Evolutionary conservation across 2,888 invertebrate genomes (phyloP), one percentile per base, ranked within the genome.

Genomic region (Erebia epiphron): DNA sequence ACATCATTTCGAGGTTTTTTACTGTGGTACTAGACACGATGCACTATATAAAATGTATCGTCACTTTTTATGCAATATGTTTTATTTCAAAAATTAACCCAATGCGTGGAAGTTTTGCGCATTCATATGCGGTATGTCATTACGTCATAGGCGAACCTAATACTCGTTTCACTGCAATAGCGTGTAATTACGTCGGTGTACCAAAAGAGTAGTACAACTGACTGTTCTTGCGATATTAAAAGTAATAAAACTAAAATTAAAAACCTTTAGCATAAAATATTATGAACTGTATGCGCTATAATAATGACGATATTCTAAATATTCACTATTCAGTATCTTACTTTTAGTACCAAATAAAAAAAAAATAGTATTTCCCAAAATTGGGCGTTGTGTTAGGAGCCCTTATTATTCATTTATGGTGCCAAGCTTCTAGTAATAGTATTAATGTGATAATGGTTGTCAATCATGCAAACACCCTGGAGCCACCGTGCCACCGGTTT

Each of bases 401-500:
- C 84, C 86, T 82, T 78, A 73, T 75, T 79, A 81, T 79, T 79
- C 81, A 79, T 57, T 26, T 8, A 79, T 87, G 85, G 87, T 84
- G 82, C 83, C 76, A 79, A 85, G 91, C 89, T 90, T 90, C 80
- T 90, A 87, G 87, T 89, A 86, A 84, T 87, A 87, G 83, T 91
- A 92, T 92, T 92, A 93, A 92, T 92, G 85, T 91, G 83, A 90
- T 91, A 87, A 92, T 92, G 92, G 91, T 93, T 93, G 91, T 92
- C 92, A 86, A 90, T 92, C 92, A 92, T 92, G 93, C 93, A 86
- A 89, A 89, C 92, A 80, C 77, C 86, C 85, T 83, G 92, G 92
- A 90, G 91, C 84, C 82, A 80, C 85, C 78, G 77, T 83, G 86
- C 87, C 86, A 85, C 87, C 88, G 82, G 88, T 84, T 85, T 83